Base-by-base conservation (phyloP, 2,797 vertebrate species). In the Diplodus puntazzo region DNA sequence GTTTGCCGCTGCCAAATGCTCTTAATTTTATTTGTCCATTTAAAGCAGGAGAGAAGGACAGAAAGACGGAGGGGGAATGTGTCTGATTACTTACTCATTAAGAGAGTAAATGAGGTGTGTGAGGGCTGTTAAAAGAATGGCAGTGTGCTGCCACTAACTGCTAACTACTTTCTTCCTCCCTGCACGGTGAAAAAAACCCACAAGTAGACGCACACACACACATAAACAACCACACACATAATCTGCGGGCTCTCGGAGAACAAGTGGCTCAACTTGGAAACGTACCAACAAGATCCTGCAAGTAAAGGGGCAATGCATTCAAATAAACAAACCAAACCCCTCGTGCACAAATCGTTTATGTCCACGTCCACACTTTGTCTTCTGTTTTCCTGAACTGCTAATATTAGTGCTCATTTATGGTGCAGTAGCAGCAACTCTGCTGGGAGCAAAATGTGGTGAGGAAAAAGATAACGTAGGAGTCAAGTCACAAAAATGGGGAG, bases 61-160 rank as follows among this genome's bases (percentile, higher is more conserved):
- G 69, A 87, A 77, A 81, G 75, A 84, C 62, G 79, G 70, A 75
- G 90, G 86, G 91, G 94, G 90, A 96, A 95, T 95, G 95, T 95
- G 95, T 95, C 94, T 95, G 95, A 96, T 96, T 96, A 96, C 95
- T 94, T 95, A 93, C 95, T 96, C 95, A 96, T 97, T 97, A 97
- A 92, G 89, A 83, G 93, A 90, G 94, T 92, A 95, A 95, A 95
- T 95, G 94, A 92, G 92, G 90, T 95, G 93, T 95, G 91, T 84
- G 86, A 89, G 87, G 80, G 88, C 83, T 92, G 89, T 92, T 94
- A 92, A 93, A 90, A 92, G 92, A 89, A 93, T 87, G 81, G 85
- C 88, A 89, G 90, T 92, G 89, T 90, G 89, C 88, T 92, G 87
- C 92, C 85, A 88, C 89, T 90, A 86, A 92, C 88, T 88, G 87